Percentiles rank a stretch among this genome's conserved stretches.
Evolutionary conservation across 2,888 invertebrate species (phyloP).

Genomic region (Atrina japonica): DNA sequence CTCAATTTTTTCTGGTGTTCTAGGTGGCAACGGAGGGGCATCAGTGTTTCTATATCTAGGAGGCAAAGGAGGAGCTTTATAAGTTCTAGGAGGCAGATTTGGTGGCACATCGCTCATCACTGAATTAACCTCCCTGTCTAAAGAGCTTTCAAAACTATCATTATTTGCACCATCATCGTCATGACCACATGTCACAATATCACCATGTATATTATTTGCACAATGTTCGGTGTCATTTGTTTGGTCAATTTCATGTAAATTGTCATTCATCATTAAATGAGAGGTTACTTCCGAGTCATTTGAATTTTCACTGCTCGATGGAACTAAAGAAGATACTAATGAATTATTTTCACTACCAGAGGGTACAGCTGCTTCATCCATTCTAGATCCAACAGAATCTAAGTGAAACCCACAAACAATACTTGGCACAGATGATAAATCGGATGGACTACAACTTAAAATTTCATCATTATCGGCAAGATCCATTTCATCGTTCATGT

Average conservation of each 20-base stretch:
- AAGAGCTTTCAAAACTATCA: constrained; percentile 17
- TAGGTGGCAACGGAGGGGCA: constrained; percentile 72
- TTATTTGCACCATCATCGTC: constrained; percentile 8
- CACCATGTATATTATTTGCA: constrained; percentile 10
- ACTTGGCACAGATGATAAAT: constrained; percentile 56
- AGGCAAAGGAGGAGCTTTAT: constrained; percentile 73
- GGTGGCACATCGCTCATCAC: constrained; percentile 53
- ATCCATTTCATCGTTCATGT: constrained; percentile 42
- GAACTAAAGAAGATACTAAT: constrained; percentile 54
- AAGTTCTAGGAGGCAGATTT: constrained; percentile 72
- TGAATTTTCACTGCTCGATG: constrained; percentile 70
- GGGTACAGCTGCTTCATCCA: constrained; percentile 44
- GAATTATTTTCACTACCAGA: constrained; percentile 27
- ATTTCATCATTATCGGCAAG: constrained; percentile 39
- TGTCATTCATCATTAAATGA: background rate
- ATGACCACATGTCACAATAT: background rate
- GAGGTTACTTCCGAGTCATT: constrained; percentile 56
- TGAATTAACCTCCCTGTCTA: constrained; percentile 26
- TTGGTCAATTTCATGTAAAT: background rate
- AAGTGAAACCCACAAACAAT: constrained; percentile 57
- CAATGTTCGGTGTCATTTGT: background rate
- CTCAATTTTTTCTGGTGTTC: constrained; percentile 56
- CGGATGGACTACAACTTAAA: constrained; percentile 44
- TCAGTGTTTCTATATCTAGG: constrained; percentile 61
- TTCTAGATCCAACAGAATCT: constrained; percentile 39